Evolutionary conservation across 2,888 invertebrate species (phyloP).

Genomic region (Hybos culiciformis): DNA sequence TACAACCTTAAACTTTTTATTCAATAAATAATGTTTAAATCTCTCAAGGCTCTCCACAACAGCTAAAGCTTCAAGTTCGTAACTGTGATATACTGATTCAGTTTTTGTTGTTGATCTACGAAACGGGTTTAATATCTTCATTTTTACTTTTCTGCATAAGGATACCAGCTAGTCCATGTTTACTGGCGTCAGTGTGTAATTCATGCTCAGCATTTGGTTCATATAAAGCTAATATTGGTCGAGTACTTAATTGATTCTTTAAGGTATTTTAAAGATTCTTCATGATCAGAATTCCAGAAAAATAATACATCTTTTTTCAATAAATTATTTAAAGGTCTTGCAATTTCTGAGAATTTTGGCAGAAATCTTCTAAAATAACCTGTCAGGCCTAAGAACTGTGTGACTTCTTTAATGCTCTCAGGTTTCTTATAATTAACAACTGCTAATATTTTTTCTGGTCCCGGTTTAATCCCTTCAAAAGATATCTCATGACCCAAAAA

Average conservation of each 20-base stretch:
- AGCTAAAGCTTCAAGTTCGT: constrained; percentile 4
- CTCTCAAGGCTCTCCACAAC: constrained; percentile 3
- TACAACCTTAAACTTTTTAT: constrained; percentile 3
- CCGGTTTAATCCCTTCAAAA: background rate
- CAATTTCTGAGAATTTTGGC: constrained; percentile 15
- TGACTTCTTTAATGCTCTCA: constrained; percentile 13
- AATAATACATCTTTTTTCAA: constrained; percentile 14
- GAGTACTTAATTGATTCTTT: background rate
- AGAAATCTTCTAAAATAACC: constrained; percentile 25
- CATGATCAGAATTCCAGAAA: constrained; percentile 9
- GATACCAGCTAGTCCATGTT: constrained; percentile 2
- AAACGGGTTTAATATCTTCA: background rate
- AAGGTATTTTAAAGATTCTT: background rate
- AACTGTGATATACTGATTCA: constrained; percentile 1
- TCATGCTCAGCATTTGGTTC: background rate
- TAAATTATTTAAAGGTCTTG: constrained; percentile 17
- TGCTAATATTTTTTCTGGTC: background rate
- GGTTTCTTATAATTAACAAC: constrained; percentile 15
- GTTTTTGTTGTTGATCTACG: background rate
- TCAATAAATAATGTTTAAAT: constrained; percentile 2
- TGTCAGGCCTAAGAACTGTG: constrained; percentile 20
- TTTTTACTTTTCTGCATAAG: constrained; percentile 1
- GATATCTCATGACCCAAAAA: constrained; percentile 4
- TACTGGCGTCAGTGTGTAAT: constrained; percentile 4
- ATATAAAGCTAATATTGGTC: constrained; percentile 1